A percentile compares a stretch with the other conserved stretches of the same genome.
Evolutionary conservation across 2,888 invertebrate species (phyloP).

Genomic region (Marronus borbonicus): DNA sequence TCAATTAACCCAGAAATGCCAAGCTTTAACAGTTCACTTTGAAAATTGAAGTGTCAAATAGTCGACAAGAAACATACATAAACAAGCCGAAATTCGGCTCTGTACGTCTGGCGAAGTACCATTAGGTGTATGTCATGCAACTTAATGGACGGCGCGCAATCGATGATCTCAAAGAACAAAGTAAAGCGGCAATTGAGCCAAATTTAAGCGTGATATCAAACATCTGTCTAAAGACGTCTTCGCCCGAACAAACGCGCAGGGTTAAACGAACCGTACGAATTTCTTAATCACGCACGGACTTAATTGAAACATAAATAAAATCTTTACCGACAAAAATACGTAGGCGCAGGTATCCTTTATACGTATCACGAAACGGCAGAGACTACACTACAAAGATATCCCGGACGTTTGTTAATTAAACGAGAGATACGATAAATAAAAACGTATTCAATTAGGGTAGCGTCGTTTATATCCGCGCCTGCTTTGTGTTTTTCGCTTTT

Average conservation of each 20-base stretch:
- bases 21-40: neutral
- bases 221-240: slow-evolving; percentile 51
- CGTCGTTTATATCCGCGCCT: slow-evolving; percentile 42
- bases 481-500: slow-evolving; percentile 40
- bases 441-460: slow-evolving; percentile 58
- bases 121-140: slow-evolving; percentile 22
- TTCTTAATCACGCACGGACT: slow-evolving; percentile 47
- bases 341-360: neutral
- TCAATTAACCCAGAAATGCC: slow-evolving; percentile 6
- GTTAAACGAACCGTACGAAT: slow-evolving; percentile 52
- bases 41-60: slow-evolving; percentile 3
- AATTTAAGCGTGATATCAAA: slow-evolving; percentile 53
- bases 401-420: slow-evolving; percentile 53
- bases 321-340: slow-evolving; percentile 34
- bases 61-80: slow-evolving; percentile 14
- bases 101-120: slow-evolving; percentile 14
- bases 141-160: slow-evolving; percentile 23
- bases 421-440: slow-evolving; percentile 56
- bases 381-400: slow-evolving; percentile 42
- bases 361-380: slow-evolving; percentile 2
- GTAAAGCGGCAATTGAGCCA: slow-evolving; percentile 38
- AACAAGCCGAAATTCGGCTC: neutral
- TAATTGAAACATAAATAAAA: slow-evolving; percentile 51
- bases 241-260: slow-evolving; percentile 24
- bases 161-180: slow-evolving; percentile 42